Percentiles rank a stretch among this genome's conserved stretches.
Evolutionary conservation across 2,888 invertebrate species (phyloP).

Genomic region (Catocala nupta): DNA sequence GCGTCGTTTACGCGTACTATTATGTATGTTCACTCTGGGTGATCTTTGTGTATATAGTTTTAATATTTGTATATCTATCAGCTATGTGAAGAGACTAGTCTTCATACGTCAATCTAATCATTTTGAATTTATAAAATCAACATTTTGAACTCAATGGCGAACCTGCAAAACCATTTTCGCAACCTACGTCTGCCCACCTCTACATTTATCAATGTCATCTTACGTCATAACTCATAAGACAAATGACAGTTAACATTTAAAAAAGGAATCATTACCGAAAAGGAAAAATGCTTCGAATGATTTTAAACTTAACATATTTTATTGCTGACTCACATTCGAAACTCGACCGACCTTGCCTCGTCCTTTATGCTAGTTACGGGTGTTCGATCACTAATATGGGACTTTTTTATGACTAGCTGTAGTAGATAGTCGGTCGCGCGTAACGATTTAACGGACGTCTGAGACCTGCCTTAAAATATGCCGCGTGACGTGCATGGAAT

Average conservation of each 20-base stretch:
- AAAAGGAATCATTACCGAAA: not conserved
- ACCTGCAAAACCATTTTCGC: constrained; percentile 27
- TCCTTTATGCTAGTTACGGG: constrained; percentile 62
- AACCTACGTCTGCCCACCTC: constrained; percentile 26
- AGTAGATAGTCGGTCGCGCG: constrained; percentile 58
- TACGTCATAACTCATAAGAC: constrained; percentile 10
- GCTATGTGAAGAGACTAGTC: not conserved
- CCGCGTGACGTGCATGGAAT: constrained; percentile 51
- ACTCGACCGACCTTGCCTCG: constrained; percentile 70
- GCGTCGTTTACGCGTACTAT: too few relatives aligned
- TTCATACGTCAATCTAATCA: constrained; percentile 20
- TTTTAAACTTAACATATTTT: constrained; percentile 15
- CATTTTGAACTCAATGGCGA: not conserved
- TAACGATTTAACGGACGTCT: constrained; percentile 67
- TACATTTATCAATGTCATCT: constrained; percentile 27
- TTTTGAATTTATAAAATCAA: constrained; percentile 26
- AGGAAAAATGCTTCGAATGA: not conserved
- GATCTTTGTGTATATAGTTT: too few relatives aligned
- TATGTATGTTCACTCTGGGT: too few relatives aligned
- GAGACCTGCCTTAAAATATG: constrained; percentile 66
- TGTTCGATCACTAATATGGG: constrained; percentile 44
- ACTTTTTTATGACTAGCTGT: constrained; percentile 46
- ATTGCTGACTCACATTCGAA: constrained; percentile 55
- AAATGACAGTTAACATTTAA: not conserved
- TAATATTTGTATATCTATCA: too few relatives aligned